Base-by-base conservation (phyloP, 2,113 vertebrate species). In the Tiliqua scincoides region DNA sequence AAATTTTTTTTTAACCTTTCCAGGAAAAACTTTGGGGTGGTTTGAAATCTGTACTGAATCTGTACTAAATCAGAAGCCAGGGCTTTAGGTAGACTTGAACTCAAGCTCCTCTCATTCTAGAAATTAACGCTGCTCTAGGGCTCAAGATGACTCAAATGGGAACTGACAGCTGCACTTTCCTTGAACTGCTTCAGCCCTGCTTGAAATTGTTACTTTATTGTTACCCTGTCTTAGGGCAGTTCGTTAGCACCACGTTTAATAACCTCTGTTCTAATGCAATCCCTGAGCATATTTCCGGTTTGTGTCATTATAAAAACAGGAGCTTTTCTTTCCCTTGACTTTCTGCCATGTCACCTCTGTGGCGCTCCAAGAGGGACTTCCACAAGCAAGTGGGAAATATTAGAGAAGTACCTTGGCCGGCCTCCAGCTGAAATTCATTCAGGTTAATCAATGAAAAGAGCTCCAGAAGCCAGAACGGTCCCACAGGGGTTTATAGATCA, bases 351-450 rank as follows among this genome's bases (percentile, higher is more conserved):
- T 32, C 1, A 1, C 84, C 59, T 77, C 30, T 61, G 70, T 43
- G 62, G 72, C n/a, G 20, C 35, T 83, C 84, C 35, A 88, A 75
- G 68, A 35, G 79, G 61, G 65, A 83, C 20, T 90, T 80, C n/a
- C 67, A 88, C 37, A 23, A 25, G 81, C 82, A 57, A 84, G 43
- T 48, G 78, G 43, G 59, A 78, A 83, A 85, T 81, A 72, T 75
- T 72, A 83, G 79, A 78, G 65, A 57, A 67, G 7, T 72, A 75
- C 57, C 57, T 54, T 2, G 0, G 70, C 88, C 82, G 37, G 25
- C 80, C 59, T 83, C 87, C 59, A 78, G 54, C n/a, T 70, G 87
- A 86, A 86, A 90, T 32, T 86, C 27, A 52, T 68, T 86, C 81
- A 86, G 37, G 14, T 78, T 54, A 72, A 86, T 67, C 65, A 88